phyloP scores from a whole-genome alignment of 2,113 vertebrate species.

The Meleagris gallopavo region DNA sequence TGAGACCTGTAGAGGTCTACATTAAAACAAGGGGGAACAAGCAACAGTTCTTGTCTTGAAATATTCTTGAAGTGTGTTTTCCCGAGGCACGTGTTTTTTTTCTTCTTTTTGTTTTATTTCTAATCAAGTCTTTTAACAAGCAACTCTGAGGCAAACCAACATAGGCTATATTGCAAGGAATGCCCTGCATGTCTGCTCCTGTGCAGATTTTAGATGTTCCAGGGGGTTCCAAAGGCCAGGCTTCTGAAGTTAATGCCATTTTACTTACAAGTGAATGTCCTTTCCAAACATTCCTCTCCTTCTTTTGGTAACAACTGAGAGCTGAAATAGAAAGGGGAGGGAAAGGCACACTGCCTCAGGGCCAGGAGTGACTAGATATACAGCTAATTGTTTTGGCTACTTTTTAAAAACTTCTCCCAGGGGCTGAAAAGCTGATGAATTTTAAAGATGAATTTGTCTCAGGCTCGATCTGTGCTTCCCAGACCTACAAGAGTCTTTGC shows the following conservation, averaged over 20 bases:
- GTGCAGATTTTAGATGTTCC: not conserved
- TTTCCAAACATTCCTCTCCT: not conserved
- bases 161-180: not conserved
- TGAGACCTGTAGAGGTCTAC: not conserved
- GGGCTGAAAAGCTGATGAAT: not conserved
- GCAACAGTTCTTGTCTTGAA: not conserved
- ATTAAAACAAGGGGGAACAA: not conserved
- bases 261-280: not conserved
- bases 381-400: constrained; percentile 31
- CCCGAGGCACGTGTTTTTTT: not conserved
- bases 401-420: constrained; percentile 4
- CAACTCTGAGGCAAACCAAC: not conserved
- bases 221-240: not conserved
- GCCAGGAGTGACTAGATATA: not conserved
- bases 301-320: not conserved
- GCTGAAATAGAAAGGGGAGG: not conserved
- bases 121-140: not conserved
- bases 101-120: not conserved
- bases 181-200: not conserved
- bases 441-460: constrained; percentile 16
- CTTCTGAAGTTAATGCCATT: not conserved
- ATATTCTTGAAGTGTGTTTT: not conserved
- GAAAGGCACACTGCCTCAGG: not conserved
- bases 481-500: constrained; percentile 12
- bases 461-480: constrained; percentile 6